Conservation (phyloP, 2,797 vertebrate genomes). For the Falco biarmicus region DNA sequence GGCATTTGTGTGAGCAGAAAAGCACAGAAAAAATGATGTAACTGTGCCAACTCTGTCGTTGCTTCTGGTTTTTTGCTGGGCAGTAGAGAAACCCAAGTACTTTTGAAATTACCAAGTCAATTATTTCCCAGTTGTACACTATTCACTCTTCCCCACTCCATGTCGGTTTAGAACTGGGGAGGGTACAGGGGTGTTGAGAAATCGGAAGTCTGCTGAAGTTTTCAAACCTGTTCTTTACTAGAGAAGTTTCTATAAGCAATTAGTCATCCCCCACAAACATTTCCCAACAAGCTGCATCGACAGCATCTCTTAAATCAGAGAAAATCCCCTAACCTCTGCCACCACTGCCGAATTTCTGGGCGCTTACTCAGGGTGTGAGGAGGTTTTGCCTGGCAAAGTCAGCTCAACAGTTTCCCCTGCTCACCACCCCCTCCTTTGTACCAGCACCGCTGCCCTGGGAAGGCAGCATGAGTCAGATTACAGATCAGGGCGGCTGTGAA, state of each 20-base stretch:
- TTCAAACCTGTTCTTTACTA: background rate
- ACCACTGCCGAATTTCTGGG: background rate
- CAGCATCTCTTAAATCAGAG: background rate
- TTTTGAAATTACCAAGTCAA: background rate
- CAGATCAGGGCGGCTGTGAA: background rate
- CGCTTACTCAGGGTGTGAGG: constrained; percentile 35
- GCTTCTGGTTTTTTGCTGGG: background rate
- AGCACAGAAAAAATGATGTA: background rate
- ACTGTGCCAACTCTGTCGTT: background rate
- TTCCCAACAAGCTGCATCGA: constrained; percentile 37
- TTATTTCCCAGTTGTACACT: background rate
- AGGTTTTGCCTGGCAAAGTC: constrained; percentile 50
- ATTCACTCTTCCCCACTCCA: background rate
- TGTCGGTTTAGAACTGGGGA: background rate
- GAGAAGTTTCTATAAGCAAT: background rate
- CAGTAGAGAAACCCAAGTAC: background rate
- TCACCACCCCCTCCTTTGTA: background rate
- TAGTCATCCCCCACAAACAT: constrained; percentile 38
- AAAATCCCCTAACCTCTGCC: constrained; percentile 22
- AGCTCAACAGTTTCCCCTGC: constrained; percentile 5
- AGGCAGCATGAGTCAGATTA: constrained; percentile 48
- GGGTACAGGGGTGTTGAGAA: background rate
- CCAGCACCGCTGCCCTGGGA: constrained; percentile 3
- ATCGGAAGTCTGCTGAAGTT: background rate
- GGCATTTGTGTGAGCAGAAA: background rate